Percentiles rank a stretch among this genome's conserved stretches.
These are phyloP conservation scores for Neoniphon sammara DNA, from an alignment of 2,797 vertebrate species.

Conservation along the genomic window DNA sequence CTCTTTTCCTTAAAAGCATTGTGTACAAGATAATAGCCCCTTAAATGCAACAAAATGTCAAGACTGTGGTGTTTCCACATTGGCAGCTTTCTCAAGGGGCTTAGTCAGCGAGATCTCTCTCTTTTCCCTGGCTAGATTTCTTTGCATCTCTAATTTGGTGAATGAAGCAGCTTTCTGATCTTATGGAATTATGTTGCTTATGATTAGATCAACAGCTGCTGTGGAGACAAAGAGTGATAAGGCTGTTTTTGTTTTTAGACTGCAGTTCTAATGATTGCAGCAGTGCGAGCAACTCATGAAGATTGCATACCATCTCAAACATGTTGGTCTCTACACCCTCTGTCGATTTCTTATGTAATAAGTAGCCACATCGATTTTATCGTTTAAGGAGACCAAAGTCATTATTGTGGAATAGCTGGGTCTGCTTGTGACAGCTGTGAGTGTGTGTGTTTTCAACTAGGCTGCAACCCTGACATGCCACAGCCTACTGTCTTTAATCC, in stretches of 20 bases:
- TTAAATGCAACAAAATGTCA: slow-evolving; percentile 20
- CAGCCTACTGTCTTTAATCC: slow-evolving; percentile 41
- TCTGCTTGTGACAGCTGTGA: slow-evolving; percentile 41
- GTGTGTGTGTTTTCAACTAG: slow-evolving; percentile 51
- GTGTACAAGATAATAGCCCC: slow-evolving; percentile 20
- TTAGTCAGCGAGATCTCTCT: slow-evolving; percentile 3
- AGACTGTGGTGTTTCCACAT: neutral
- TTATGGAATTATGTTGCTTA: neutral
- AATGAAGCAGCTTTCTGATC: neutral
- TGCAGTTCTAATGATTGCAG: slow-evolving; percentile 40
- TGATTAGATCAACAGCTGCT: neutral
- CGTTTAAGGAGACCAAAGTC: slow-evolving; percentile 49
- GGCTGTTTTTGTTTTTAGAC: slow-evolving; percentile 16
- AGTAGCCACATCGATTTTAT: slow-evolving; percentile 51
- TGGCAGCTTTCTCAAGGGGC: neutral
- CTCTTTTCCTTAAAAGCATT: slow-evolving; percentile 17
- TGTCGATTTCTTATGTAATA: slow-evolving; percentile 51
- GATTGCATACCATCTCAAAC: slow-evolving; percentile 57
- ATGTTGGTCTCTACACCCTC: slow-evolving; percentile 39
- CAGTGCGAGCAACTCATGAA: slow-evolving; percentile 10
- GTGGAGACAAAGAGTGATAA: slow-evolving; percentile 25
- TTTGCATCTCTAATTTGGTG: no score
- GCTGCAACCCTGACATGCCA: slow-evolving; percentile 39
- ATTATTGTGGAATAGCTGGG: slow-evolving; percentile 50
- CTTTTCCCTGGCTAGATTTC: neutral